Evolutionary conservation across 2,888 invertebrate genomes (phyloP).

Genomic region (Zele albiditarsus): DNA sequence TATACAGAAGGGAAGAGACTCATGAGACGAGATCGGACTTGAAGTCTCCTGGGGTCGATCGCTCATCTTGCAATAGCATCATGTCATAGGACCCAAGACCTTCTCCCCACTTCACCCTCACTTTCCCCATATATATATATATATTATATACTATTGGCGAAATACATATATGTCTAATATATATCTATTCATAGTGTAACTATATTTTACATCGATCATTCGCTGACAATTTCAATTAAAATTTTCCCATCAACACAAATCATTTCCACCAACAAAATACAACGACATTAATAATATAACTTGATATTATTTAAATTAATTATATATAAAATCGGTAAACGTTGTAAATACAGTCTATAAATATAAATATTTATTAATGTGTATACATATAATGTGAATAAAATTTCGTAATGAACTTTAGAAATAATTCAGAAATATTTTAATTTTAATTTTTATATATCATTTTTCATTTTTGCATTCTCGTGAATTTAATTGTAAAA

Average conservation of each 20-base stretch:
- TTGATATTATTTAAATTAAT: no score
- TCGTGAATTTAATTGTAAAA: neutral
- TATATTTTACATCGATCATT: conserved; percentile 69
- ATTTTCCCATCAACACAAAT: conserved; percentile 17
- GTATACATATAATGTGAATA: no score
- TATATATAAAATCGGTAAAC: no score
- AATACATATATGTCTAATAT: neutral
- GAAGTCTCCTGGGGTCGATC: conserved; percentile 67
- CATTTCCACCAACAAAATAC: neutral
- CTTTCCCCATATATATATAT: conserved; percentile 55
- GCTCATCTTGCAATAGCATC: conserved; percentile 65
- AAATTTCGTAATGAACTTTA: no score
- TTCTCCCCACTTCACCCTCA: conserved; percentile 53
- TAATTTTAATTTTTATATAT: neutral
- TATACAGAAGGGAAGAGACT: conserved; percentile 18
- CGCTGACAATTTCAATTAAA: conserved; percentile 54
- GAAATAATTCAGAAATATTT: neutral
- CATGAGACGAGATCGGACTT: conserved; percentile 57
- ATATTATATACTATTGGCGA: conserved; percentile 28
- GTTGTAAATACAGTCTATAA: no score
- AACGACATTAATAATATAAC: no score
- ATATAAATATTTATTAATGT: no score
- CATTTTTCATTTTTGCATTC: neutral
- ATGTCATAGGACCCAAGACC: conserved; percentile 56
- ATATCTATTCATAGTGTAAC: neutral